Conservation (phyloP, 2,797 vertebrate species). For the Platyrinchus mystaceus region DNA sequence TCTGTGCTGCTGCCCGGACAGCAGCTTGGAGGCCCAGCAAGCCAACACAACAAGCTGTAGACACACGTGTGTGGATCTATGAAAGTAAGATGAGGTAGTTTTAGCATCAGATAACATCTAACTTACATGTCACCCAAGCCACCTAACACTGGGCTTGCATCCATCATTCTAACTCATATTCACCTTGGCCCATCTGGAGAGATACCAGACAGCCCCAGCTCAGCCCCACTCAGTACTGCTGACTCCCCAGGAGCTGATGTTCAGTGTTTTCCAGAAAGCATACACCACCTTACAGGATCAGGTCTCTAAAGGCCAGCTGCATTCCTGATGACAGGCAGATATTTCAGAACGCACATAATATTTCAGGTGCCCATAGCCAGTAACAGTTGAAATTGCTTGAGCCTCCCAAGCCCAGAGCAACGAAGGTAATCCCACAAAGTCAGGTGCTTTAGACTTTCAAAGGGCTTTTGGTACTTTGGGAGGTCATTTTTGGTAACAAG, state of each 20-base stretch:
- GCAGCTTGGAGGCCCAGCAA: neutral
- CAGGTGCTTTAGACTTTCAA: neutral
- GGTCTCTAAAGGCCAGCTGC: neutral
- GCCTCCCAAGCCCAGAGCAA: neutral
- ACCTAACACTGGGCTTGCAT: neutral
- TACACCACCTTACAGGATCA: neutral
- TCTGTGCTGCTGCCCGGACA: slow-evolving; percentile 72
- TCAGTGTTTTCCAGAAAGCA: neutral
- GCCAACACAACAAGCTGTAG: neutral
- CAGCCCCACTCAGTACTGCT: neutral
- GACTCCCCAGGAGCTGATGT: neutral
- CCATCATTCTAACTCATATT: neutral
- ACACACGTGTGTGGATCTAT: neutral
- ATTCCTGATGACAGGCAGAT: neutral
- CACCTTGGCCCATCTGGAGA: neutral
- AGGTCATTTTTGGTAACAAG: neutral
- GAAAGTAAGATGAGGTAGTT: slow-evolving; percentile 54
- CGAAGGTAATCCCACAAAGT: neutral
- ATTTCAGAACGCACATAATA: neutral
- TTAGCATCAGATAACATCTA: neutral
- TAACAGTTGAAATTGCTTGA: neutral
- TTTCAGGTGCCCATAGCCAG: neutral
- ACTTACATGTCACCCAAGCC: neutral
- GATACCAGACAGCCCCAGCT: neutral
- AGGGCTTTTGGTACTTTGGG: neutral